Percentiles rank a stretch among this genome's conserved stretches.
Evolutionary conservation across 1,140 invertebrate genomes (phyloP).

Genomic region (Micrasema minimum): DNA sequence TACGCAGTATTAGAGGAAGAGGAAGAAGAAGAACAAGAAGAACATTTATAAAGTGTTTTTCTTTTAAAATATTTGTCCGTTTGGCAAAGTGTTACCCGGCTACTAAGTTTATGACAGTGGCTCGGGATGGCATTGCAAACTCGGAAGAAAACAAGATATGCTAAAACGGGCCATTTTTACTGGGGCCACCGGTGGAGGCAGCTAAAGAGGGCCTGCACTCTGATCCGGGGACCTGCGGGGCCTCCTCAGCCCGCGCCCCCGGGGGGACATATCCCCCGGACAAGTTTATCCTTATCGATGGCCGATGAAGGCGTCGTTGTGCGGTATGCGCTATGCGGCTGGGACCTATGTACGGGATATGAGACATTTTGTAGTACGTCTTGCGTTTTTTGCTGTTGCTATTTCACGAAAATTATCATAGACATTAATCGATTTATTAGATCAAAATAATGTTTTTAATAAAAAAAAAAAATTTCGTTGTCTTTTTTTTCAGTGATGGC

Average conservation of each 20-base stretch:
- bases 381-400: too few relatives aligned
- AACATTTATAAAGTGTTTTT: too few relatives aligned
- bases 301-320: slow-evolving; percentile 1
- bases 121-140: slow-evolving; percentile 10
- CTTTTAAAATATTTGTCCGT: too few relatives aligned
- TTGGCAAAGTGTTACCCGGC: slow-evolving; percentile 7
- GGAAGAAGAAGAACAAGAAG: too few relatives aligned
- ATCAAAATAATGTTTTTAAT: too few relatives aligned
- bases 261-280: not conserved
- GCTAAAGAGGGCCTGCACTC: slow-evolving; percentile 10
- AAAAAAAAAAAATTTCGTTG: too few relatives aligned
- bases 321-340: not conserved
- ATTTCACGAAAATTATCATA: too few relatives aligned
- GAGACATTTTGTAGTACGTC: too few relatives aligned
- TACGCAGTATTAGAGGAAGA: too few relatives aligned
- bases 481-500: too few relatives aligned
- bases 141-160: slow-evolving; percentile 34
- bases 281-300: slow-evolving; percentile 33
- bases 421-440: too few relatives aligned
- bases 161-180: slow-evolving; percentile 29
- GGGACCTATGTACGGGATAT: not conserved
- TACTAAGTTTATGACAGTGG: slow-evolving; percentile 23
- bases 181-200: slow-evolving; percentile 18
- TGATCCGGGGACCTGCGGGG: slow-evolving; percentile 7
- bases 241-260: not conserved